phyloP scores from a whole-genome alignment of 2,888 invertebrate species.

The Diarsia dahlii region DNA sequence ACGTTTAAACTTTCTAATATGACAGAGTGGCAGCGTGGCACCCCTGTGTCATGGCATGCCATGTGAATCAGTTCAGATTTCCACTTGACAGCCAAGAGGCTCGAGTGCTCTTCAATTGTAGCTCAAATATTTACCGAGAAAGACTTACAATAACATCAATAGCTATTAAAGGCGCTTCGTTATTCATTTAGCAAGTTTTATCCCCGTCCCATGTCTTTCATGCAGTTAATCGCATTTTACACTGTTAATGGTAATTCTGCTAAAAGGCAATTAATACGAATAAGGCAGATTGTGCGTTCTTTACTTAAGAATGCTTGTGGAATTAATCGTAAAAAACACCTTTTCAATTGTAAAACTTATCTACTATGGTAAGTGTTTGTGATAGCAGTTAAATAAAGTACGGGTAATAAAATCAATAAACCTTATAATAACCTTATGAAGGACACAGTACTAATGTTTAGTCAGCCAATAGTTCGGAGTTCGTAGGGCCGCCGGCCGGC shows the following conservation, averaged over 20 bases:
- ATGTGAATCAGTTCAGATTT: constrained; percentile 74
- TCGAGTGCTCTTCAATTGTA: constrained; percentile 68
- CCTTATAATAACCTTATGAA: constrained; percentile 41
- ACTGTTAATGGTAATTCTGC: constrained; percentile 16
- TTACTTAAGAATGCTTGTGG: constrained; percentile 10
- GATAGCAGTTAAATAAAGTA: constrained; percentile 2
- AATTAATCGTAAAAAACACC: constrained; percentile 10
- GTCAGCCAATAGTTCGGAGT: constrained; percentile 62
- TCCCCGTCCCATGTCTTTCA: constrained; percentile 12
- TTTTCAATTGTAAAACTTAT: constrained; percentile 4
- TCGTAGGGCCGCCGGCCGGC: constrained; percentile 49
- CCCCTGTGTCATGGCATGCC: constrained; percentile 49
- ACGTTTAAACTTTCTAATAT: constrained; percentile 17
- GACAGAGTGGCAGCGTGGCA: background rate
- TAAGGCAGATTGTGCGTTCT: constrained; percentile 1
- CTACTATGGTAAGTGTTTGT: background rate
- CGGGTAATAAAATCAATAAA: constrained; percentile 7
- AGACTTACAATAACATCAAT: constrained; percentile 68
- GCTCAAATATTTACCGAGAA: constrained; percentile 70
- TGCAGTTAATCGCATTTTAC: constrained; percentile 36
- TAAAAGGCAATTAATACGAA: constrained; percentile 15
- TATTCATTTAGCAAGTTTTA: constrained; percentile 31
- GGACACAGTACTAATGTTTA: constrained; percentile 35
- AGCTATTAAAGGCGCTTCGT: constrained; percentile 53
- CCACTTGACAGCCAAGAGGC: constrained; percentile 67